phyloP scores from a whole-genome alignment of 2,797 vertebrate species.

The Ptychadena robeensis region DNA sequence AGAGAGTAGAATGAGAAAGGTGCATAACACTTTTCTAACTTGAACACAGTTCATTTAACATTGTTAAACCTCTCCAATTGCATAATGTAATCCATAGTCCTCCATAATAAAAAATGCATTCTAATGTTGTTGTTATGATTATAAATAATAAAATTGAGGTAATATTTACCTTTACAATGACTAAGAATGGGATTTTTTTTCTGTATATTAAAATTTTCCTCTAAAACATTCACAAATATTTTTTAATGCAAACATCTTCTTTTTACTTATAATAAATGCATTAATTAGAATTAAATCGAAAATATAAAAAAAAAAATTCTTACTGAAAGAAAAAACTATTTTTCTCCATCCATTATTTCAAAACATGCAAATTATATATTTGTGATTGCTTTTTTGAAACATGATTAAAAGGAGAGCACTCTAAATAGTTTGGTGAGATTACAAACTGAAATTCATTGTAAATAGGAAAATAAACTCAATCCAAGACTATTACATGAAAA shows the following conservation, averaged over 20 bases:
- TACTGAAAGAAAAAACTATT: neutral
- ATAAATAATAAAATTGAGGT: neutral
- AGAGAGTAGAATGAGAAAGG: too few relatives aligned
- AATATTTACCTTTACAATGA: neutral
- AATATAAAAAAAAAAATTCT: neutral
- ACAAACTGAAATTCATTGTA: constrained; percentile 73
- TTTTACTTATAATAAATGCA: too few relatives aligned
- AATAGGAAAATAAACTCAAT: constrained; percentile 75
- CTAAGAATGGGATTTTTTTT: neutral
- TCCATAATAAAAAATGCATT: neutral
- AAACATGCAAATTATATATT: constrained; percentile 25
- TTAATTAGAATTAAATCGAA: too few relatives aligned
- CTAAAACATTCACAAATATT: neutral
- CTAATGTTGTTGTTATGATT: neutral
- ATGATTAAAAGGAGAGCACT: constrained; percentile 53
- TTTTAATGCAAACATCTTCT: too few relatives aligned
- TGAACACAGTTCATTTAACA: too few relatives aligned
- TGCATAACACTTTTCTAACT: too few relatives aligned
- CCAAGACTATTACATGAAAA: constrained; percentile 77
- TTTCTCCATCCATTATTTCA: neutral
- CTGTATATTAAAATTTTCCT: neutral
- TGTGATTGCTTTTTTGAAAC: constrained; percentile 60
- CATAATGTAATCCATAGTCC: too few relatives aligned
- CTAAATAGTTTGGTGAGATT: constrained; percentile 66
- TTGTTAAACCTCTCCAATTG: too few relatives aligned